Evolutionary conservation across 1,140 invertebrate species (phyloP), one percentile per base, ranked within the genome.

Genomic region (Danaus melanippus): DNA sequence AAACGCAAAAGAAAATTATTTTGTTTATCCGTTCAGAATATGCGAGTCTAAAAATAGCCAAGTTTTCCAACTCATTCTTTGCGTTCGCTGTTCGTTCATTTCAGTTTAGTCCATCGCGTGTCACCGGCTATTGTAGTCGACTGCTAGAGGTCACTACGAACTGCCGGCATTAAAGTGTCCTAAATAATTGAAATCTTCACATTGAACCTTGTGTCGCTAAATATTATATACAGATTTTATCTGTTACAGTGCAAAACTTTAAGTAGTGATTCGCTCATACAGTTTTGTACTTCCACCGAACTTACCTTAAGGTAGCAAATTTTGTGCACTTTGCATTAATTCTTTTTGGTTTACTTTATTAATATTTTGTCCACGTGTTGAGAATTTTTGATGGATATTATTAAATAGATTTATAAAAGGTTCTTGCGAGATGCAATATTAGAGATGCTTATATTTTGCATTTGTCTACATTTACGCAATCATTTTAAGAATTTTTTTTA

Each of bases 41-140:
- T 32, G 21, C 6, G 21, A 7, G 21, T 32, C 21, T 32, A 32
- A 32, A 32, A 32, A 32, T 32, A 32, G 21, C 21, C 21, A 32
- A 32, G 21, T 32, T 32, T 32, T 32, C 21, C 21, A 3, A 32
- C 21, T 32, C 21, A 32, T 32, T 32, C 21, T 32, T 32, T 32
- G 43, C 12, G 17, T 46, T 51, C 49, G 21, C 5, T 42, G 5
- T 42, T 15, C 46, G 50, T 43, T 60, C 52, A 46, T 52, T 53
- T 40, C 42, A 53, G 41, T 41, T 74, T 64, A 82, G 79, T 85
- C 65, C 66, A 61, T 83, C 74, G 82, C 72, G 74, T 51, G 60
- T 53, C 62, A 69, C 79, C 75, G 79, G 79, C 59, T 50, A 32
- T 65, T 53, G 76, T 82, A 85, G 79, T 85, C 76, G 80, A 75